phyloP scores from a whole-genome alignment of 2,113 vertebrate species.

The Anolis sagrei region DNA sequence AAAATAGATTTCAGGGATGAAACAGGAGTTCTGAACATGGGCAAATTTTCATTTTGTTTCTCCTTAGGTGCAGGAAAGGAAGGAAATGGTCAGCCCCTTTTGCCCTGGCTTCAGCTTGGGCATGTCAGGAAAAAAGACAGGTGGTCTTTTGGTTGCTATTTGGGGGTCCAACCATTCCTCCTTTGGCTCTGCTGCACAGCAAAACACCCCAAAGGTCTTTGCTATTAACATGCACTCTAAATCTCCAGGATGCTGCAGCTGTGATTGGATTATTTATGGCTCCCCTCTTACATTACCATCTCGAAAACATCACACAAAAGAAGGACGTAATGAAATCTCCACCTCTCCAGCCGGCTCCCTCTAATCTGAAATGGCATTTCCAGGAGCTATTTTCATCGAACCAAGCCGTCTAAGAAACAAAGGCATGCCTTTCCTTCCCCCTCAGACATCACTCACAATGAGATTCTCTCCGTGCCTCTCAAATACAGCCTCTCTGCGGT shows the following conservation, averaged over 20 bases:
- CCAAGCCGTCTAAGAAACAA: constrained; percentile 57
- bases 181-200: constrained; percentile 53
- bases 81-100: constrained; percentile 24
- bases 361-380: constrained; percentile 69
- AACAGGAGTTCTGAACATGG: constrained; percentile 18
- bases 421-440: constrained; percentile 65
- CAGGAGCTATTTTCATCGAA: constrained; percentile 70
- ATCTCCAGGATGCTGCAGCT: constrained; percentile 73
- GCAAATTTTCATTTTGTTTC: not conserved
- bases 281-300: constrained; percentile 71
- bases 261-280: constrained; percentile 80
- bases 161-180: constrained; percentile 44
- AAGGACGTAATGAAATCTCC: constrained; percentile 76
- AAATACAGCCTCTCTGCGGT: not conserved
- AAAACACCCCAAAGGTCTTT: constrained; percentile 60
- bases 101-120: not conserved
- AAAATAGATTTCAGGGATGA: not conserved
- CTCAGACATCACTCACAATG: constrained; percentile 55
- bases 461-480: constrained; percentile 46
- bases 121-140: constrained; percentile 20
- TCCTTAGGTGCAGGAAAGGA: not conserved
- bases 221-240: constrained; percentile 66
- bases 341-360: constrained; percentile 55
- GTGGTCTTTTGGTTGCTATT: not conserved
- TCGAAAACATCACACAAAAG: constrained; percentile 76